A percentile compares a stretch with the other conserved stretches of the same genome.
Evolutionary conservation across 2,888 invertebrate species (phyloP).

Genomic region (Hartigia nigra): DNA sequence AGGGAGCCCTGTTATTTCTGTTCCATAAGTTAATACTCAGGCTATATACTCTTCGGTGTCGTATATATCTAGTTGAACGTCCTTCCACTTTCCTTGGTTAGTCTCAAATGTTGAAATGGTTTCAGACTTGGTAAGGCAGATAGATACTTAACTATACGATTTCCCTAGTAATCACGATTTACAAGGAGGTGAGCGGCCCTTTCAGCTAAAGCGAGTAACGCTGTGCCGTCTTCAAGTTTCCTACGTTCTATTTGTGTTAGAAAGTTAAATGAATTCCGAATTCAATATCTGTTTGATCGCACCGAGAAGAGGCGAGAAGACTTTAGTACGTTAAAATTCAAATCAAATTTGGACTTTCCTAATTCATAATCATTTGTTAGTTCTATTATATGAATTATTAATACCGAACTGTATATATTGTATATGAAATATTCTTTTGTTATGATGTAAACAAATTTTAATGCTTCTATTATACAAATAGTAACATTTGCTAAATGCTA

Average conservation of each 20-base stretch:
- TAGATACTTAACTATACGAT: not conserved
- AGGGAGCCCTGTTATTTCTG: conserved; percentile 52
- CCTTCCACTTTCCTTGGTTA: not conserved
- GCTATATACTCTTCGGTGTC: conserved; percentile 22
- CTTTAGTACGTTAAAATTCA: not conserved
- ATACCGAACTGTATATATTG: not conserved
- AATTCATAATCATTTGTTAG: not conserved
- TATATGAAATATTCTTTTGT: not conserved
- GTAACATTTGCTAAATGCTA: not conserved
- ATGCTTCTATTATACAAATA: not conserved
- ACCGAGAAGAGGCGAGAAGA: not conserved
- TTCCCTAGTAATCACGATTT: not conserved
- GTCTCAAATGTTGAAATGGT: not conserved
- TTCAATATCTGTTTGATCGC: not conserved
- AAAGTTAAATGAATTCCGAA: not conserved
- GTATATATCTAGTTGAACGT: not conserved
- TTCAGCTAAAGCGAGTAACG: not conserved
- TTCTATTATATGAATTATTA: not conserved
- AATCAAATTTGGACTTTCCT: not conserved
- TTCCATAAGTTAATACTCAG: conserved; percentile 49
- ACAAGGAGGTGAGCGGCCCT: not conserved
- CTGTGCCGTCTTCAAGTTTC: not conserved
- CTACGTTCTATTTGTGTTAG: not conserved
- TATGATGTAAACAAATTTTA: not conserved
- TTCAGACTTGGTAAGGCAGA: not conserved